phyloP scores from a whole-genome alignment of 2,113 vertebrate genomes.

The Anarhynchus alexandrinus region DNA sequence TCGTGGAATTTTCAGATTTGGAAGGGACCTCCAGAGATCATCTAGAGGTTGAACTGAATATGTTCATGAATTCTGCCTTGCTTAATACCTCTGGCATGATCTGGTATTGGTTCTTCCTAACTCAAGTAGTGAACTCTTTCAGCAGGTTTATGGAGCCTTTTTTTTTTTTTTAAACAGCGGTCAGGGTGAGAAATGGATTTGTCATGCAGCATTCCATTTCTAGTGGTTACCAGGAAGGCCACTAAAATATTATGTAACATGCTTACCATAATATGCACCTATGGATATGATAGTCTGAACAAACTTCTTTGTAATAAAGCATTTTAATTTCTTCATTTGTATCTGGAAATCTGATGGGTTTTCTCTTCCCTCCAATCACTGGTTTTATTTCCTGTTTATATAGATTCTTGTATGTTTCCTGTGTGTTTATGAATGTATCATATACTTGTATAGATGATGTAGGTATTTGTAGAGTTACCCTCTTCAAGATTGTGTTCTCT shows the following conservation, averaged over 20 bases:
- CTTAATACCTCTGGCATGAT: not conserved
- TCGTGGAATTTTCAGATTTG: too few species aligned
- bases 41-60: not conserved
- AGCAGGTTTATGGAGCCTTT: not conserved
- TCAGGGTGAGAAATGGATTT: not conserved
- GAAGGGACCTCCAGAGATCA: too few species aligned
- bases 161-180: too few species aligned
- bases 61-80: not conserved
- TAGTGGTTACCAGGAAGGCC: not conserved
- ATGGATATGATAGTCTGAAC: not conserved
- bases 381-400: not conserved
- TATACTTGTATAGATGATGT: accelerated
- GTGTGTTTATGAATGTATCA: not conserved
- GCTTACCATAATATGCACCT: not conserved
- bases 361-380: not conserved
- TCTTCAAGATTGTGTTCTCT: not conserved
- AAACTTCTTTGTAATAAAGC: not conserved
- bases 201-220: not conserved
- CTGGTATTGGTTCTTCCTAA: not conserved
- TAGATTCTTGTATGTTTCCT: not conserved
- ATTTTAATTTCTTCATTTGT: not conserved
- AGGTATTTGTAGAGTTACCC: not conserved
- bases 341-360: not conserved
- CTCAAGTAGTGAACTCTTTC: not conserved
- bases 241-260: not conserved